Conservation (phyloP, 2,888 invertebrate species). For the Dryococelus australis region DNA sequence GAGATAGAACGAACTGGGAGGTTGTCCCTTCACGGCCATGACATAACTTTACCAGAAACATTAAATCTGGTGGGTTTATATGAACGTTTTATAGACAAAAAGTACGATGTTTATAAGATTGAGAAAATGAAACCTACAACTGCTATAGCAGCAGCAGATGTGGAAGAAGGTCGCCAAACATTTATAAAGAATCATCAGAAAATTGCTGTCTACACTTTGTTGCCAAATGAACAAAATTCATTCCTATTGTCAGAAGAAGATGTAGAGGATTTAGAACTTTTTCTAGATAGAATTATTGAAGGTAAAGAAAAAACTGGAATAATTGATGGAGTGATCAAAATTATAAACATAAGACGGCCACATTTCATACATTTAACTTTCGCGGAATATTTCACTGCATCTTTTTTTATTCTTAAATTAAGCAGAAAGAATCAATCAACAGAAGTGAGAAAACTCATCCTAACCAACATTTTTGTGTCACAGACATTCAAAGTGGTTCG, state of each 20-base stretch:
- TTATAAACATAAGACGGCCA: background rate
- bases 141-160: background rate
- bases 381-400: slow-evolving; percentile 30
- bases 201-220: slow-evolving; percentile 19
- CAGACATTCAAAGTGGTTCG: too few species aligned
- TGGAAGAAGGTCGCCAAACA: background rate
- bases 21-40: too few species aligned
- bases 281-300: slow-evolving; percentile 11
- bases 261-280: background rate
- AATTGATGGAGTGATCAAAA: slow-evolving; percentile 18
- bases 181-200: slow-evolving; percentile 25
- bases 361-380: slow-evolving; percentile 30
- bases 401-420: background rate
- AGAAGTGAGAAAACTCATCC: too few species aligned
- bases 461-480: too few species aligned
- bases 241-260: background rate
- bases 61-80: slow-evolving; percentile 10
- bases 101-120: slow-evolving; percentile 18
- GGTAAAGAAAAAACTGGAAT: slow-evolving; percentile 32
- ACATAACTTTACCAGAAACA: background rate
- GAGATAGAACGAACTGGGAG: too few species aligned
- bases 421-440: too few species aligned
- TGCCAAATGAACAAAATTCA: background rate
- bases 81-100: slow-evolving; percentile 24
- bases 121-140: slow-evolving; percentile 29